Evolutionary conservation across 2,113 vertebrate genomes (phyloP).

Genomic region (Hypanus sabinus): DNA sequence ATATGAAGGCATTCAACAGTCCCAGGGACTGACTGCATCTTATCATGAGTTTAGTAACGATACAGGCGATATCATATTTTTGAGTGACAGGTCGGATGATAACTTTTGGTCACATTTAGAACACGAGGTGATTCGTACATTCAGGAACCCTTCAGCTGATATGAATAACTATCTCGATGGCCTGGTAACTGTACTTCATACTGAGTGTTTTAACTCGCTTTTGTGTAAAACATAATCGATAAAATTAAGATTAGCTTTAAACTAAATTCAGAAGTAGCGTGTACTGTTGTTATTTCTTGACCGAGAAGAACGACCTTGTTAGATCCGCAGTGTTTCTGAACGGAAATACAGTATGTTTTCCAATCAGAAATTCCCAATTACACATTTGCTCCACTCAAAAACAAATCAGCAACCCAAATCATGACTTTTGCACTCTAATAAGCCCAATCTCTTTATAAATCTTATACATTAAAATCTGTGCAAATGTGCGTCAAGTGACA

Average conservation of each 20-base stretch:
- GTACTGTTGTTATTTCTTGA: neutral
- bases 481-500: too few relatives aligned
- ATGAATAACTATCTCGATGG: neutral
- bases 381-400: neutral
- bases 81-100: neutral
- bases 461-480: neutral
- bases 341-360: constrained; percentile 1
- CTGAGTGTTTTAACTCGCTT: neutral
- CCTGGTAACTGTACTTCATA: neutral
- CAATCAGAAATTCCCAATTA: neutral
- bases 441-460: neutral
- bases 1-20: neutral
- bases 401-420: neutral
- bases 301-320: neutral
- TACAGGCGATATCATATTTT: neutral
- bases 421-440: neutral
- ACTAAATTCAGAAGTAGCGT: neutral
- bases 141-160: neutral
- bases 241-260: neutral
- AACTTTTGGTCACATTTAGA: neutral
- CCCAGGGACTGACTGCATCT: neutral
- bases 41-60: neutral
- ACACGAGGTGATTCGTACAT: neutral
- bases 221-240: neutral
- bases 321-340: neutral